Percentiles rank a stretch among this genome's conserved stretches.
Evolutionary conservation across 2,888 invertebrate genomes (phyloP).

Genomic region (Mallateleia sp.): DNA sequence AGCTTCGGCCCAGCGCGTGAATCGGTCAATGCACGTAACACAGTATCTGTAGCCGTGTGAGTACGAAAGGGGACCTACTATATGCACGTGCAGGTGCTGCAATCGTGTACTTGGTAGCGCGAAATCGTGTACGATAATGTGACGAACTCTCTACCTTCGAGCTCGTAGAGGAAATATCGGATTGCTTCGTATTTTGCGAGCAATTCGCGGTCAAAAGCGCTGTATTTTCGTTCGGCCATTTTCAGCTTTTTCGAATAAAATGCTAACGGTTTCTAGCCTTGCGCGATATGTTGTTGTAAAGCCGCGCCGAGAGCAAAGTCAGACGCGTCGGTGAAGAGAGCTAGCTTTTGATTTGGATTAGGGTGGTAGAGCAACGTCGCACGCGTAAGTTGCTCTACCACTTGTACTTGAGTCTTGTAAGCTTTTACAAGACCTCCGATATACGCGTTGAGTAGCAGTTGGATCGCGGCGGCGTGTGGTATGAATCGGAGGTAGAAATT

Average conservation of each 20-base stretch:
- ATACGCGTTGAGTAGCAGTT: constrained; percentile 53
- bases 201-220: constrained; percentile 80
- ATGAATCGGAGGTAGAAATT: constrained; percentile 65
- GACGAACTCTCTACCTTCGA: constrained; percentile 31
- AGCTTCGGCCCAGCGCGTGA: too few relatives aligned
- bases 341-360: background rate
- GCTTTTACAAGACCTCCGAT: constrained; percentile 18
- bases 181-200: constrained; percentile 67
- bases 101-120: too few relatives aligned
- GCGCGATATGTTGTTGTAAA: constrained; percentile 73
- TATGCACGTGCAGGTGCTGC: too few relatives aligned
- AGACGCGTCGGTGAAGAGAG: constrained; percentile 71
- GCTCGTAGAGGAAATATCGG: background rate
- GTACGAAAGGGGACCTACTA: too few relatives aligned
- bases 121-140: too few relatives aligned
- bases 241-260: constrained; percentile 79
- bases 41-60: too few relatives aligned
- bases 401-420: background rate
- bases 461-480: constrained; percentile 24
- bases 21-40: too few relatives aligned
- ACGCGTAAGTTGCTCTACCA: background rate
- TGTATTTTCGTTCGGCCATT: constrained; percentile 79
- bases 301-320: constrained; percentile 78
- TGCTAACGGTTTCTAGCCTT: constrained; percentile 75
- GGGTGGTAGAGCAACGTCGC: background rate